phyloP scores from a whole-genome alignment of 2,888 invertebrate species.

The Drosophila multiciliata region DNA sequence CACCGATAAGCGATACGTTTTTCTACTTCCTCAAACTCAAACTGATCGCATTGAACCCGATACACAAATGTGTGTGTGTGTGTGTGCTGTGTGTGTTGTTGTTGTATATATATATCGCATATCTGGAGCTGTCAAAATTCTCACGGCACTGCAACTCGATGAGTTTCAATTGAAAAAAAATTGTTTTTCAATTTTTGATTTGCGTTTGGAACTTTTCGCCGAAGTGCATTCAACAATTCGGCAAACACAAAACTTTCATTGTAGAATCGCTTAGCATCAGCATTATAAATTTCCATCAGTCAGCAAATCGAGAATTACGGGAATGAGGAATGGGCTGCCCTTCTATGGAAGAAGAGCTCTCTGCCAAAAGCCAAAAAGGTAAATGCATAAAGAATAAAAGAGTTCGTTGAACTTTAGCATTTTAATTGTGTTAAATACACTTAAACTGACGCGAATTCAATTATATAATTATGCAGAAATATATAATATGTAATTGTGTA shows the following conservation, averaged over 20 bases:
- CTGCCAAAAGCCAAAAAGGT: background rate
- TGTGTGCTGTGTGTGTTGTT: conserved; percentile 8
- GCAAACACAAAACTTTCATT: conserved; percentile 59
- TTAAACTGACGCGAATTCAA: background rate
- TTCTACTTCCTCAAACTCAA: conserved; percentile 73
- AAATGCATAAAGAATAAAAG: conserved; percentile 36
- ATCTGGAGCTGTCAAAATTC: conserved; percentile 56
- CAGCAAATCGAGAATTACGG: conserved; percentile 54
- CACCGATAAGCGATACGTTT: conserved; percentile 45
- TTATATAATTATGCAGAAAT: background rate
- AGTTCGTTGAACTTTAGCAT: conserved; percentile 56
- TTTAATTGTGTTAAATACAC: conserved; percentile 62
- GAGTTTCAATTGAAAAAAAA: conserved; percentile 61
- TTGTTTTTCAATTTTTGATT: conserved; percentile 22
- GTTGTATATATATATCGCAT: conserved; percentile 34
- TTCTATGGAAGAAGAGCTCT: conserved; percentile 63
- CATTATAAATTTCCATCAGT: conserved; percentile 49
- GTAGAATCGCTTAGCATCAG: conserved; percentile 61
- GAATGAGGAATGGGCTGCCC: conserved; percentile 45
- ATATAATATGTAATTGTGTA: background rate
- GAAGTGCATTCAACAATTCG: conserved; percentile 44
- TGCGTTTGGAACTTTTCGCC: conserved; percentile 54
- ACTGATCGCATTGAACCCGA: conserved; percentile 68
- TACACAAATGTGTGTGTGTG: background rate
- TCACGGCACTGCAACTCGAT: conserved; percentile 65